Conservation (phyloP, 2,797 vertebrate species). For the Microchirus variegatus region DNA sequence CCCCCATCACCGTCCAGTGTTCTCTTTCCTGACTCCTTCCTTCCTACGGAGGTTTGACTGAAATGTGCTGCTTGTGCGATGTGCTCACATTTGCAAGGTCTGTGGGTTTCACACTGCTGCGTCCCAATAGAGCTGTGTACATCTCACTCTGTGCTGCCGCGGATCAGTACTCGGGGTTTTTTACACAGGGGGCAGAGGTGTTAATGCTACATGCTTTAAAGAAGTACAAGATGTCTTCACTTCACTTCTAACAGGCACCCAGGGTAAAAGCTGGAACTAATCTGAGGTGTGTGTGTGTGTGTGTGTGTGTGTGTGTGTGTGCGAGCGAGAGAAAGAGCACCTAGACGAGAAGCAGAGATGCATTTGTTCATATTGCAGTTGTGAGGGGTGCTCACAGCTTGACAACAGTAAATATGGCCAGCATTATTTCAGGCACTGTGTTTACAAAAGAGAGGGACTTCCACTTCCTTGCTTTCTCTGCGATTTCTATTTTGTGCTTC, state of each 20-base stretch:
- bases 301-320: conserved; percentile 31
- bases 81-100: conserved; percentile 41
- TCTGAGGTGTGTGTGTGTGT: conserved; percentile 54
- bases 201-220: conserved; percentile 83
- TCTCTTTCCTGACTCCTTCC: conserved; percentile 56
- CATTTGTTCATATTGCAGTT: conserved; percentile 26
- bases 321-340: conserved; percentile 23
- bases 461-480: conserved; percentile 30
- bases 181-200: conserved; percentile 80
- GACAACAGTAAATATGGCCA: conserved; percentile 24
- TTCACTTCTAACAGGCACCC: conserved; percentile 72
- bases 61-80: conserved; percentile 37
- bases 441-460: conserved; percentile 21
- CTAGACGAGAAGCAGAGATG: conserved; percentile 12
- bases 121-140: conserved; percentile 61
- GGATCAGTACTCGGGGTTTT: conserved; percentile 79
- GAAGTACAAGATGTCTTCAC: conserved; percentile 83
- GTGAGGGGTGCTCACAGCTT: conserved; percentile 16
- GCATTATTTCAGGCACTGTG: conserved; percentile 14
- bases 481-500: conserved; percentile 26
- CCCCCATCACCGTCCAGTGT: conserved; percentile 45
- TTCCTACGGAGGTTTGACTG: conserved; percentile 57
- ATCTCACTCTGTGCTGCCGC: conserved; percentile 56
- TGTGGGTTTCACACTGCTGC: conserved; percentile 49
- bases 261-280: conserved; percentile 82